These are phyloP conservation scores for Mesorhabditis sp. DNA, from an alignment of 2,888 invertebrate genomes.

Conservation along the genomic window DNA sequence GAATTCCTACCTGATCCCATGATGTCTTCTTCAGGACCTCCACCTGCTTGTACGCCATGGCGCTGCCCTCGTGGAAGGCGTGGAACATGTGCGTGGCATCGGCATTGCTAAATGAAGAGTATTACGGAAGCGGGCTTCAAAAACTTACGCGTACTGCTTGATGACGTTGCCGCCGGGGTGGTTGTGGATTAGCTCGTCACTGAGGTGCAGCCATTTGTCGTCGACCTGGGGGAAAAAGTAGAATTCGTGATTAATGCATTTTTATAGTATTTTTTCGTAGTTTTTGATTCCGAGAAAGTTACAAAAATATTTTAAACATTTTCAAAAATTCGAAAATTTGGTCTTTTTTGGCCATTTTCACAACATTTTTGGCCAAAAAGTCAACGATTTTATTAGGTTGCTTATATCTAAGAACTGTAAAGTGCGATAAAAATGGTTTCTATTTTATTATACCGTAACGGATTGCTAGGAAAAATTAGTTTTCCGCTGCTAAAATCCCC, in stretches of 20 bases:
- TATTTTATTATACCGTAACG: too few relatives aligned
- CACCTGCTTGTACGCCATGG: constrained; percentile 50
- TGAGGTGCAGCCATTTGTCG: constrained; percentile 48
- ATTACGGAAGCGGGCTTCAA: background rate
- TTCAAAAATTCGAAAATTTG: too few relatives aligned
- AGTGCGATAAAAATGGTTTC: too few relatives aligned
- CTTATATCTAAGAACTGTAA: too few relatives aligned
- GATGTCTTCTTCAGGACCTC: constrained; percentile 24
- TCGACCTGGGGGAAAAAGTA: constrained; percentile 31
- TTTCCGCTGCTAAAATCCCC: too few relatives aligned
- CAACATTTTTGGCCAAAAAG: too few relatives aligned
- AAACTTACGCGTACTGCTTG: constrained; percentile 47
- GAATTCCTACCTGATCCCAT: constrained; percentile 13
- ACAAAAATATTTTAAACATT: too few relatives aligned
- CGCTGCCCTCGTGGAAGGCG: constrained; percentile 54
- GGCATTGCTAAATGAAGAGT: constrained; percentile 31
- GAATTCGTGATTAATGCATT: constrained; percentile 6
- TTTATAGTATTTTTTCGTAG: background rate
- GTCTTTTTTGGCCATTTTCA: too few relatives aligned
- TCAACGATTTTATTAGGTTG: too few relatives aligned
- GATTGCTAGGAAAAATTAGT: too few relatives aligned
- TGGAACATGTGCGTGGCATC: constrained; percentile 57
- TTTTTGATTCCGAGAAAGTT: too few relatives aligned
- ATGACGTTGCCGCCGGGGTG: constrained; percentile 55
- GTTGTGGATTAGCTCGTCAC: constrained; percentile 43